phyloP scores from a whole-genome alignment of 2,888 invertebrate genomes.

The Ptycholaimellus sp. region DNA sequence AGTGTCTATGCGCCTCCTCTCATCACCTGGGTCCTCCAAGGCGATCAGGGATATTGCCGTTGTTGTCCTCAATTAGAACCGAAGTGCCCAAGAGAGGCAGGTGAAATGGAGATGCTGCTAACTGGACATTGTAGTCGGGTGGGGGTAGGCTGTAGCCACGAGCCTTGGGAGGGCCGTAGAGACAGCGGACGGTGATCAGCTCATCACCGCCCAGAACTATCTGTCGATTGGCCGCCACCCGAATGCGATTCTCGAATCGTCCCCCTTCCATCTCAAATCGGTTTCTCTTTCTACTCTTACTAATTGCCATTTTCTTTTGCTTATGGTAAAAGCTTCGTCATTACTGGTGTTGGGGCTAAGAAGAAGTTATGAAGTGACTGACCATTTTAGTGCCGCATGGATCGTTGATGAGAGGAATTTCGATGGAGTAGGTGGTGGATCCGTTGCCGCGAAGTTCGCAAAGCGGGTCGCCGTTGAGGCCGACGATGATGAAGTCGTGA shows the following conservation, averaged over 20 bases:
- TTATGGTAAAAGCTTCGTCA: too few relatives aligned
- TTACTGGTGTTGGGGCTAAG: too few relatives aligned
- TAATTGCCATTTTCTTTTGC: too few relatives aligned
- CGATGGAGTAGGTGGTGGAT: constrained; percentile 1
- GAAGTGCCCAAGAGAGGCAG: too few relatives aligned
- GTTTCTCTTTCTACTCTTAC: too few relatives aligned
- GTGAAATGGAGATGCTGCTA: too few relatives aligned
- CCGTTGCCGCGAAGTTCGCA: constrained; percentile 5
- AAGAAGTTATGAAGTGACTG: too few relatives aligned
- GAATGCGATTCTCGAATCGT: constrained; percentile 5
- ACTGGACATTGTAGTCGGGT: too few relatives aligned
- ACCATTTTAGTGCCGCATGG: constrained; percentile 7
- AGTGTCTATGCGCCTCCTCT: too few relatives aligned
- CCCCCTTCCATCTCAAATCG: neutral
- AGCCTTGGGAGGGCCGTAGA: constrained; percentile 3
- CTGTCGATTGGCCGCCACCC: constrained; percentile 2
- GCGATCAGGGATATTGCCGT: too few relatives aligned
- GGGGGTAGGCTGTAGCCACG: neutral
- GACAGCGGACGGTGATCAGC: constrained; percentile 5
- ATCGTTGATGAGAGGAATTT: constrained; percentile 5
- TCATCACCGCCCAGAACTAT: constrained; percentile 6
- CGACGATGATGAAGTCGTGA: constrained; percentile 6
- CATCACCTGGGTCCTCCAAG: too few relatives aligned
- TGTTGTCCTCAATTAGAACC: too few relatives aligned
- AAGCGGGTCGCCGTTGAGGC: neutral